Conservation (phyloP, 2,113 vertebrate genomes). For the Phocoena sinus region DNA sequence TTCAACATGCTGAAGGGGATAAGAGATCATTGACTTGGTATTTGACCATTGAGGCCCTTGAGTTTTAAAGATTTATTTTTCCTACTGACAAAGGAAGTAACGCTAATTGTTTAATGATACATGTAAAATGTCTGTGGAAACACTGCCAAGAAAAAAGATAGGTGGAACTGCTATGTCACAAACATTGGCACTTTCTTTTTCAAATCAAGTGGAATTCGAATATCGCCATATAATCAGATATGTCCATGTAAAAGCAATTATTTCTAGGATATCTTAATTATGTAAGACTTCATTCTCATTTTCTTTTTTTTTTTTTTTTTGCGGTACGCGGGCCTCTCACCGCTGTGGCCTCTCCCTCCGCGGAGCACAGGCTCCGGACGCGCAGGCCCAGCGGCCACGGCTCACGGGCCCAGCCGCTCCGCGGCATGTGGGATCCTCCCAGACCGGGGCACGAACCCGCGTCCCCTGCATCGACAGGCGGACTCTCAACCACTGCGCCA, state of each 20-base stretch:
- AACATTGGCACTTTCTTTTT: not conserved
- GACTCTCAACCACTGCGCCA: too few species aligned
- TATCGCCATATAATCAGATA: not conserved
- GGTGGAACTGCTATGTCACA: not conserved
- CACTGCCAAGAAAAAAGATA: not conserved
- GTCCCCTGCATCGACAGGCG: too few species aligned
- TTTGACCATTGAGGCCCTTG: not conserved
- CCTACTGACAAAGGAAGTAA: not conserved
- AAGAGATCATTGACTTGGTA: not conserved
- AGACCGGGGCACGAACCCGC: too few species aligned
- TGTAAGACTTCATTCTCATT: not conserved
- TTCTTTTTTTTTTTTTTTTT: not conserved
- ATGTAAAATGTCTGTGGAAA: not conserved
- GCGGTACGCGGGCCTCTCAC: too few species aligned
- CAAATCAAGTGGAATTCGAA: not conserved
- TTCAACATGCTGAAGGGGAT: not conserved
- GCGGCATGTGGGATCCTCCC: too few species aligned
- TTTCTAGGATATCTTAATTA: conserved; percentile 7
- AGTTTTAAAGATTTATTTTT: not conserved
- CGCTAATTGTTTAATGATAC: not conserved
- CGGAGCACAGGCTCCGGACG: too few species aligned
- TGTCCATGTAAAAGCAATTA: not conserved
- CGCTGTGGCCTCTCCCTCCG: too few species aligned
- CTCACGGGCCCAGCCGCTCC: too few species aligned
- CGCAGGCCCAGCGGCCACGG: too few species aligned